Conservation (phyloP, 2,797 vertebrate species). For the Micrastur ruficollis region DNA sequence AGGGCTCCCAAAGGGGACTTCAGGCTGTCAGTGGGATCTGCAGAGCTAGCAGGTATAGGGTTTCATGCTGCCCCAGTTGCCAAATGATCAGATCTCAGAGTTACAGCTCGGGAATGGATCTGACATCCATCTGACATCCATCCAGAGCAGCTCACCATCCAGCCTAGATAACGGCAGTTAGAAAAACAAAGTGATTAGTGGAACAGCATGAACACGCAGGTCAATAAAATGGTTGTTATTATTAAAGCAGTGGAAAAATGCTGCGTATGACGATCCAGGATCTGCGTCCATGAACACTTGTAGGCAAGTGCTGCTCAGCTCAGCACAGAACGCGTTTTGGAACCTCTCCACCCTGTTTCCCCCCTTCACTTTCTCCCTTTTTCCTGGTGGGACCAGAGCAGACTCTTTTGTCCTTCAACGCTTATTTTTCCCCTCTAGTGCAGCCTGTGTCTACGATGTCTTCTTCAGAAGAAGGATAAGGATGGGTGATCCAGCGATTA, state of each 20-base stretch:
- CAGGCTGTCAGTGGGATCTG: neutral
- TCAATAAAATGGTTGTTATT: neutral
- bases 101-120: neutral
- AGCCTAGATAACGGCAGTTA: neutral
- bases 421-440: neutral
- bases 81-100: neutral
- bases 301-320: neutral
- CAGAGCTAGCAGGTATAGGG: neutral
- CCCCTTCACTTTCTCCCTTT: neutral
- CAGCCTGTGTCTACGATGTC: neutral
- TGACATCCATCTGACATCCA: neutral
- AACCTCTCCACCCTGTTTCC: neutral
- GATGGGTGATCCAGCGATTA: neutral
- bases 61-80: neutral
- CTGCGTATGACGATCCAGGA: accelerated
- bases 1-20: neutral
- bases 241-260: neutral
- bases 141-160: neutral
- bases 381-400: neutral
- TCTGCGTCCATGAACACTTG: accelerated
- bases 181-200: neutral
- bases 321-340: neutral
- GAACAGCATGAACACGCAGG: neutral
- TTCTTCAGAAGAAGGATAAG: neutral
- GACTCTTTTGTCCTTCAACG: neutral